Base-by-base conservation (phyloP, 2,888 invertebrate genomes). In the Drosophila yooni region DNA sequence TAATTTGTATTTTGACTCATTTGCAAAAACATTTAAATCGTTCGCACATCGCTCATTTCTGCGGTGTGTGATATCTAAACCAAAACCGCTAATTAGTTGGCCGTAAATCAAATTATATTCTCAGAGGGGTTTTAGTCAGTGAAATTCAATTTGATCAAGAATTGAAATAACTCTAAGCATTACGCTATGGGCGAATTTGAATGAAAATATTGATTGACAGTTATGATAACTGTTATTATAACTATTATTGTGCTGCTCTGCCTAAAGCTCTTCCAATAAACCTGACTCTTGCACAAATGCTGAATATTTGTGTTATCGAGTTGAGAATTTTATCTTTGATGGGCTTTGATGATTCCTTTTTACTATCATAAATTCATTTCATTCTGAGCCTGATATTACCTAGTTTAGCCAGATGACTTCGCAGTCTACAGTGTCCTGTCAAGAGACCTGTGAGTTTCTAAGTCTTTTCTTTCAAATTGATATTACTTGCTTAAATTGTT, bases 1-100 rank as follows among this genome's bases (percentile, higher is more conserved):
- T 75, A 70, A 85, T 80, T 85, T 75, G 70, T 69, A 70, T 76
- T 83, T 86, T 52, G 57, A 25, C 60, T 57, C 70, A 59, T 53
- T 46, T 48, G 29, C 40, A 38, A 69, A 59, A 58, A 58, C 53
- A 34, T 36, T 60, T 69, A 50, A 59, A 67, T 58, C 54, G 59
- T 46, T 38, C 38, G n/a, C 38, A 38, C 27, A 11, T 31, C 40
- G 10, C 31, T 15, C 21, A 25, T 50, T 53, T 43, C 52, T 52
- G 54, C 11, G n/a, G 40, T 53, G 18, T 56, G 38, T 18, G 36
- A 21, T 29, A 6, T 3, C 25, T 25, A 25, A 38, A 57, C 34
- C 10, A 48, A 73, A 79, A 67, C 74, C 79, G 43, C 72, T 65
- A 83, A 84, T 86, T 79, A 75, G 82, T 60, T 36, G 54, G 51